phyloP scores from a whole-genome alignment of 2,888 invertebrate species.

The Pseudeuparius sepicola region DNA sequence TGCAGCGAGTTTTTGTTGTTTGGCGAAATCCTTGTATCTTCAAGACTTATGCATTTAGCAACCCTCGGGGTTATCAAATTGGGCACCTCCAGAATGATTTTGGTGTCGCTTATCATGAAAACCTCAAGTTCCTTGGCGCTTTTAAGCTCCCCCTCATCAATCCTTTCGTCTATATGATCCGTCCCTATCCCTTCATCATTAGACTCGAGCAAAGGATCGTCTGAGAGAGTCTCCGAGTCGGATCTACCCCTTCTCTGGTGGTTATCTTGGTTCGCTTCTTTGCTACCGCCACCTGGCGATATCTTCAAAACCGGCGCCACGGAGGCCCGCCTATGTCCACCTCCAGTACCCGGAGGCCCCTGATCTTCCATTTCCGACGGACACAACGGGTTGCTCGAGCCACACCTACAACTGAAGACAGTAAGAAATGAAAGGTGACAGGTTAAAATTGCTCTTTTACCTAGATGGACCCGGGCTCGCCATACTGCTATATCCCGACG shows the following conservation, averaged over 20 bases:
- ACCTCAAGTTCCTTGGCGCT: constrained; percentile 55
- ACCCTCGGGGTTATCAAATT: constrained; percentile 40
- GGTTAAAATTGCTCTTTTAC: too few relatives aligned
- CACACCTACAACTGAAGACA: too few relatives aligned
- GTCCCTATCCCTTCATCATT: constrained; percentile 73
- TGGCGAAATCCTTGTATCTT: constrained; percentile 36
- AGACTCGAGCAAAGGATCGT: constrained; percentile 59
- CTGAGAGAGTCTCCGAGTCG: constrained; percentile 65
- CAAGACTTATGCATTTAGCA: constrained; percentile 48
- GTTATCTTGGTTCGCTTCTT: constrained; percentile 28
- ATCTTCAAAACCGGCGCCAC: constrained; percentile 48
- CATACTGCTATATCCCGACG: constrained; percentile 79
- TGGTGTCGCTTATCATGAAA: constrained; percentile 39
- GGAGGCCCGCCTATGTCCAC: constrained; percentile 43
- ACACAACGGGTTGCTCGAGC: constrained; percentile 70
- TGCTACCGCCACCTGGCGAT: constrained; percentile 35
- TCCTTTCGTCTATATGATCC: constrained; percentile 58
- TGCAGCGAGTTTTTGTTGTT: constrained; percentile 41
- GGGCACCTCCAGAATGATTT: constrained; percentile 41
- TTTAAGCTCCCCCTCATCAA: constrained; percentile 56
- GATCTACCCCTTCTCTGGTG: constrained; percentile 52
- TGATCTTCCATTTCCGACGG: constrained; percentile 67
- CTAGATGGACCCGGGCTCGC: constrained; percentile 73
- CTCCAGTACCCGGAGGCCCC: constrained; percentile 45
- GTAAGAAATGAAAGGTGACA: too few relatives aligned